Base-by-base conservation (phyloP, 1,140 invertebrate genomes). In the Whitmania pigra region DNA sequence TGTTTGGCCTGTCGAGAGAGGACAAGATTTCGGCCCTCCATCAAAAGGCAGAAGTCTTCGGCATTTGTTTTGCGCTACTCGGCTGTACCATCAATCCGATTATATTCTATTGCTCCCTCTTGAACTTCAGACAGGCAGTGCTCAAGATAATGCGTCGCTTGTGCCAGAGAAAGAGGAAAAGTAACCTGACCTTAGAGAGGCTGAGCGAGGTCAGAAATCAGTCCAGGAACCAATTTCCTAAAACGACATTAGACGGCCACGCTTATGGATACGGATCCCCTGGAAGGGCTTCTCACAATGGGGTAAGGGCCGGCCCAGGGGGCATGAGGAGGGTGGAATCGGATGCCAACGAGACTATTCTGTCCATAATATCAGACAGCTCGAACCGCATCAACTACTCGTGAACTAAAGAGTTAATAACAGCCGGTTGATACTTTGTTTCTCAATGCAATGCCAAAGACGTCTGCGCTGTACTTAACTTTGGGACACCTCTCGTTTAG, bases 291-390 rank as follows among this genome's bases (percentile, higher is more conserved):
- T 3, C 15, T 17, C 5, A 63, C 60, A 25, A 31, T 13, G 29
- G 60, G 20, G 17, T 25, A 18, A 63, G 20, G 20, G 29, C 9
- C 2, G 43, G 9, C 15, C 43, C 43, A 49, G 43, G 67, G 67
- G 36, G 22, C n/a, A 27, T 29, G 67, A 25, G 67, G 27, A 29
- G 53, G 73, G 63, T 25, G 69, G 25, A 29, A 31, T 71, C 73
- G 15, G 73, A 73, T 63, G 57, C 71, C 55, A 73, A 73, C 73
- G 73, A 74, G 66, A 74, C 73, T 0, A 74, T 74, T 40, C 60
- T 74, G 70, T 74, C 73, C n/a, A 74, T 74, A 31, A 74, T 74
- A 31, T 74, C 73, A 18, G 73, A 74, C 49, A 72, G 70, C 43
- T 74, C 73, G 15, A 73, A 73, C 57, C 69, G 71, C 40, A 73